Percentiles rank a stretch among this genome's conserved stretches.
Evolutionary conservation across 2,888 invertebrate genomes (phyloP).

Genomic region (Meiosimyza decipiens): DNA sequence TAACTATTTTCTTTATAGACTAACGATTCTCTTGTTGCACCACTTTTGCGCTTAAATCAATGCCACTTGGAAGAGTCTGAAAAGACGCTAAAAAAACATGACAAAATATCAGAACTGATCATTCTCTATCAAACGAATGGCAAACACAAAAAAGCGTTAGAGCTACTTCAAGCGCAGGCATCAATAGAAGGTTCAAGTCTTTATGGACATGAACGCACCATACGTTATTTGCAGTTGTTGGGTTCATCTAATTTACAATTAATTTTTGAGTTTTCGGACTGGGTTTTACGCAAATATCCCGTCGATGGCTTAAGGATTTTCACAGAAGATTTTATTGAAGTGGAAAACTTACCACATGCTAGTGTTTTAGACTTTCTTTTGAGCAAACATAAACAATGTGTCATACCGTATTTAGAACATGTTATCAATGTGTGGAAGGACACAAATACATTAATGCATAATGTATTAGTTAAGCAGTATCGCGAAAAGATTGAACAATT

Average conservation of each 20-base stretch:
- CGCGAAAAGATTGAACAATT: constrained; percentile 75
- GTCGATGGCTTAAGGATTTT: constrained; percentile 91
- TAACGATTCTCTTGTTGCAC: constrained; percentile 93
- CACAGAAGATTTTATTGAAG: constrained; percentile 87
- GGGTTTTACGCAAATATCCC: constrained; percentile 88
- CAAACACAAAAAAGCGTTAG: constrained; percentile 90
- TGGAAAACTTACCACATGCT: constrained; percentile 88
- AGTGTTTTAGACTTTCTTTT: constrained; percentile 89
- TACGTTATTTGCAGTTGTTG: constrained; percentile 90
- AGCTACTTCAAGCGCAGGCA: constrained; percentile 83
- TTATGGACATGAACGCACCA: constrained; percentile 83
- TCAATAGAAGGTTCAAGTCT: constrained; percentile 73
- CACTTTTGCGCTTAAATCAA: constrained; percentile 88
- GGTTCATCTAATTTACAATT: constrained; percentile 84
- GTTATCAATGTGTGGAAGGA: constrained; percentile 92
- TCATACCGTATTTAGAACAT: constrained; percentile 95
- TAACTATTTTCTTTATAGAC: constrained; percentile 72
- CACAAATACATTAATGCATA: constrained; percentile 85
- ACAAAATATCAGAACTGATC: constrained; percentile 92
- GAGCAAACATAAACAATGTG: constrained; percentile 81
- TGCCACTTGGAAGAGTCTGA: constrained; percentile 96
- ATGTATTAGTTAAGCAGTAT: constrained; percentile 89
- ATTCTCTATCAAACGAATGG: constrained; percentile 96
- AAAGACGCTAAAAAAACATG: constrained; percentile 83
- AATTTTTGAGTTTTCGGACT: constrained; percentile 93